These are phyloP conservation scores for Ichneumoninae sp. DNA, from an alignment of 2,888 invertebrate species.

Conservation along the genomic window DNA sequence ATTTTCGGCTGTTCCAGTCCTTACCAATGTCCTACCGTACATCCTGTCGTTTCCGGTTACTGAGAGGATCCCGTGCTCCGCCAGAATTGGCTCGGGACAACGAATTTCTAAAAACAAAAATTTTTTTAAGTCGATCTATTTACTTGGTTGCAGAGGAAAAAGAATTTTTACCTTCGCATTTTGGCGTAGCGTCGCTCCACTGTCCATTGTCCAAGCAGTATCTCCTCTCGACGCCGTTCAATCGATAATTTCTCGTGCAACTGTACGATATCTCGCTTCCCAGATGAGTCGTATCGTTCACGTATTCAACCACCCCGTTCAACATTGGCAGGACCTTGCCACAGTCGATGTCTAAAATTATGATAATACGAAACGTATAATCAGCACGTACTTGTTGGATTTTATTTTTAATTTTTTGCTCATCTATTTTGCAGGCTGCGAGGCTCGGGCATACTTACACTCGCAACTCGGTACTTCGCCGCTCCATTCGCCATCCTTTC, in stretches of 20 bases:
- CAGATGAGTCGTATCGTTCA: constrained; percentile 92
- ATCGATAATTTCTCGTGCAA: constrained; percentile 92
- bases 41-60: constrained; percentile 96
- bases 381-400: too few relatives aligned
- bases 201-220: constrained; percentile 90
- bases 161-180: constrained; percentile 90
- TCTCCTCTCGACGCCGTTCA: constrained; percentile 90
- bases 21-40: constrained; percentile 93
- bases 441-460: constrained; percentile 87
- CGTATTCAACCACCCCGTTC: constrained; percentile 91
- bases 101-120: constrained; percentile 89
- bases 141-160: background rate
- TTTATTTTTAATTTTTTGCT: background rate
- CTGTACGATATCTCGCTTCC: constrained; percentile 92
- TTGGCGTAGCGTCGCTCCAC: constrained; percentile 94
- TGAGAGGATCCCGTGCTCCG: constrained; percentile 94
- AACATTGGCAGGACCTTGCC: constrained; percentile 92
- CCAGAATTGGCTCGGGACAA: constrained; percentile 92
- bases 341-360: constrained; percentile 92
- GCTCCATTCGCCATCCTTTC: constrained; percentile 93
- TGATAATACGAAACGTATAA: constrained; percentile 63
- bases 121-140: background rate
- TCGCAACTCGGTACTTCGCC: constrained; percentile 92
- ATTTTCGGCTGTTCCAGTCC: constrained; percentile 88
- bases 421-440: background rate